Evolutionary conservation across 2,888 invertebrate genomes (phyloP), one percentile per base, ranked within the genome.

Genomic region (Seira ritae): DNA sequence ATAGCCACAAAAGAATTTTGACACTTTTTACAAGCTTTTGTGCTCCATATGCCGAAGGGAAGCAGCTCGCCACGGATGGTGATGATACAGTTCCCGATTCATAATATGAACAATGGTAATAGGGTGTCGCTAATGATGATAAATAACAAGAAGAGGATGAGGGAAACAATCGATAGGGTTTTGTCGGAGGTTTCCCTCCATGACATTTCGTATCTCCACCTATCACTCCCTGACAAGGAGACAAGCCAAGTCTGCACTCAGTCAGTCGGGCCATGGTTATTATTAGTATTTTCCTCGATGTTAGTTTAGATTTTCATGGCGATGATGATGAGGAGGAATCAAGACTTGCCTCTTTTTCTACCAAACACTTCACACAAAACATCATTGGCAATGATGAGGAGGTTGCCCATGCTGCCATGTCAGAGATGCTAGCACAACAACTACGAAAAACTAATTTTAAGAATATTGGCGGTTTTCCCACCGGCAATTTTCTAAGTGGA

Each of bases 1-100:
- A 71, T 31, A 81, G 70, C 81, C 81, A 81, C 71, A 81, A 37
- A 20, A 81, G 71, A n/a, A n/a, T n/a, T n/a, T n/a, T n/a, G n/a
- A n/a, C n/a, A n/a, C n/a, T n/a, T n/a, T n/a, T n/a, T n/a, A n/a
- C n/a, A n/a, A n/a, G n/a, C n/a, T n/a, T n/a, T n/a, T n/a, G n/a
- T n/a, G n/a, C n/a, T n/a, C n/a, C n/a, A n/a, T n/a, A n/a, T n/a
- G n/a, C n/a, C n/a, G 60, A 60, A 60, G 60, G 4, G 17, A 10
- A n/a, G 17, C 12, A 17, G 42, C 12, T 17, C 17, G 66, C 24
- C 1, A 72, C 23, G 37, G 80, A 75, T 68, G 65, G 10, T n/a
- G 60, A 60, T 60, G 60, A 60, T 60, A 19, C 12, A 12, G 46
- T 46, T 6, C 8, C 6, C 12, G 46, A 60, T 60, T 15, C 17